A percentile compares a stretch with the other conserved stretches of the same genome.
These are phyloP conservation scores for Scrobipalpa costella DNA, from an alignment of 2,888 invertebrate species.

Conservation along the genomic window DNA sequence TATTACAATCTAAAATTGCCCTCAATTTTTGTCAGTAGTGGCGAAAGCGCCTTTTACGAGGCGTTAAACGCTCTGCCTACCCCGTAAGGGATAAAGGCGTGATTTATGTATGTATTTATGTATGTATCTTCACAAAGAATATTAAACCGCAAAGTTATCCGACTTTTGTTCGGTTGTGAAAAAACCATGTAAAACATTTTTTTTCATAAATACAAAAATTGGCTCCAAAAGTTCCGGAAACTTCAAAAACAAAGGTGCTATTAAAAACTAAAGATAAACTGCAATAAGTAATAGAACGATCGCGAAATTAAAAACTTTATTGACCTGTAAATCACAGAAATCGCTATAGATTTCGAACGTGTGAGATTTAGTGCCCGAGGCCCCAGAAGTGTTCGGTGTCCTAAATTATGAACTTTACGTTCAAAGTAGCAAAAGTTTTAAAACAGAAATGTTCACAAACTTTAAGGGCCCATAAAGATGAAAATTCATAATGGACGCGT, in stretches of 20 bases:
- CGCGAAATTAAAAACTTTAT: conserved; percentile 65
- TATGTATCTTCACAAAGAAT: no score
- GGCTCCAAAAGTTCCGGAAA: background rate
- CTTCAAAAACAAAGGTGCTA: conserved; percentile 37
- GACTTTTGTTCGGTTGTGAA: no score
- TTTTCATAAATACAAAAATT: background rate
- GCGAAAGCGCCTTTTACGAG: no score
- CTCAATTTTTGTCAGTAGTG: no score
- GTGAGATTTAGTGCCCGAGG: conserved; percentile 47
- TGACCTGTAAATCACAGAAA: conserved; percentile 55
- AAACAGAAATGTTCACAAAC: conserved; percentile 52
- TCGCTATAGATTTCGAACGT: conserved; percentile 46
- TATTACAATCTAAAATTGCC: no score
- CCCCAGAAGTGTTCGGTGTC: conserved; percentile 39
- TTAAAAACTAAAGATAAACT: conserved; percentile 54
- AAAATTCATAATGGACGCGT: conserved; percentile 38
- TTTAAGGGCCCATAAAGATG: conserved; percentile 41
- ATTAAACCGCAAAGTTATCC: no score
- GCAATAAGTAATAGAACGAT: conserved; percentile 51
- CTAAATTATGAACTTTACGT: conserved; percentile 50
- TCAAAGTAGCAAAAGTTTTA: conserved; percentile 41
- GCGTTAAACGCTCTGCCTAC: no score
- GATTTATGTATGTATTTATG: no score
- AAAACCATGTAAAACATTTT: background rate
- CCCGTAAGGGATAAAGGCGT: no score